These are phyloP conservation scores for Leistus spinibarbis DNA, from an alignment of 2,888 invertebrate genomes.

Conservation along the genomic window DNA sequence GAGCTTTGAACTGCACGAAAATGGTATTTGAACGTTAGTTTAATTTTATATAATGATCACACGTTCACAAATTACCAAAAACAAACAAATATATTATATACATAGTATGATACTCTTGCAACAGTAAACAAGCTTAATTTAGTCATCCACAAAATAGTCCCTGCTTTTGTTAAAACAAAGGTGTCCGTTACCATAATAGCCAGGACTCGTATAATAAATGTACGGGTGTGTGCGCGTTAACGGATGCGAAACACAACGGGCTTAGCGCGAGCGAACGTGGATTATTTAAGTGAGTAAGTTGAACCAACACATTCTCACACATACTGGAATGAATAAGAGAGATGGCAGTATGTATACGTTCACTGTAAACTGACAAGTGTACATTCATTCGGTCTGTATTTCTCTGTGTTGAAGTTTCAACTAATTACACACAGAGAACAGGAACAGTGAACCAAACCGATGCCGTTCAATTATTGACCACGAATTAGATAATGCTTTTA, in stretches of 20 bases:
- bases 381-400: background rate
- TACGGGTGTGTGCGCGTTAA: background rate
- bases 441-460: too few species aligned
- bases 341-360: background rate
- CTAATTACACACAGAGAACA: constrained; percentile 21
- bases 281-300: constrained; percentile 8
- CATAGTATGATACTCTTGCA: background rate
- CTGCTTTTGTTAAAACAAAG: background rate
- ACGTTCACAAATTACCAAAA: too few species aligned
- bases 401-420: background rate
- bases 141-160: background rate
- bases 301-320: background rate
- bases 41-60: too few species aligned
- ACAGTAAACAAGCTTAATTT: background rate
- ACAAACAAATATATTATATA: too few species aligned
- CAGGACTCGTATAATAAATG: background rate
- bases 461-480: constrained; percentile 37
- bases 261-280: background rate
- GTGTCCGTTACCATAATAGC: background rate
- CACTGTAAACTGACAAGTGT: background rate
- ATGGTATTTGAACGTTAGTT: too few species aligned
- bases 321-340: background rate
- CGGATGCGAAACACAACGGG: background rate
- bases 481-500: constrained; percentile 38
- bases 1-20: too few species aligned